phyloP scores from a whole-genome alignment of 2,113 vertebrate genomes.

The Callorhinus ursinus region DNA sequence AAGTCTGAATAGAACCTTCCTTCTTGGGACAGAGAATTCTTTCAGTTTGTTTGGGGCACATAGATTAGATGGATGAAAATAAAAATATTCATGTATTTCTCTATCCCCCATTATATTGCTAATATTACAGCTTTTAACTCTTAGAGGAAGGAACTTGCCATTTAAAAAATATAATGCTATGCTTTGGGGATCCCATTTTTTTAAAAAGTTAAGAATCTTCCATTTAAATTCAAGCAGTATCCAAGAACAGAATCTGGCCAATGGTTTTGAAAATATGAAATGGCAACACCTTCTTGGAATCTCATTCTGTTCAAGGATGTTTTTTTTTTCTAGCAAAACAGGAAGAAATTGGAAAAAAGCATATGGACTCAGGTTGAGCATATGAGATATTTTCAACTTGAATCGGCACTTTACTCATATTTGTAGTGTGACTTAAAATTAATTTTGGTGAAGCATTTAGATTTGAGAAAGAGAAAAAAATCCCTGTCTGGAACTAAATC shows the following conservation, averaged over 20 bases:
- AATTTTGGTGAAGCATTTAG: conserved; percentile 75
- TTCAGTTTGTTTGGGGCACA: not conserved
- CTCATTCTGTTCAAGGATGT: conserved; percentile 65
- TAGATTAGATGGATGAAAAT: not conserved
- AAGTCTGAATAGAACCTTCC: not conserved
- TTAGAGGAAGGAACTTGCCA: not conserved
- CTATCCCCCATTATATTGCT: not conserved
- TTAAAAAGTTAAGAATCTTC: conserved; percentile 22
- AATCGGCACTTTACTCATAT: conserved; percentile 75
- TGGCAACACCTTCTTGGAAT: conserved; percentile 75
- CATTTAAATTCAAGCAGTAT: conserved; percentile 60
- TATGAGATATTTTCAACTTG: conserved; percentile 77
- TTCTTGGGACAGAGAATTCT: not conserved
- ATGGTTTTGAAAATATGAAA: conserved; percentile 67
- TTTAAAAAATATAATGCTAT: not conserved
- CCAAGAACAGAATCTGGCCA: conserved; percentile 65
- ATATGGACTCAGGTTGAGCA: conserved; percentile 79
- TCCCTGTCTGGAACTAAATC: conserved; percentile 64
- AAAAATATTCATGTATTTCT: not conserved
- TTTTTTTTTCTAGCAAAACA: conserved; percentile 72
- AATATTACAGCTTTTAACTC: not conserved
- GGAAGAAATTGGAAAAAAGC: conserved; percentile 75
- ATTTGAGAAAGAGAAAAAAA: conserved; percentile 59
- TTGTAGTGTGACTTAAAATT: conserved; percentile 77
- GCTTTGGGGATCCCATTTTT: conserved; percentile 47